phyloP scores from a whole-genome alignment of 2,113 vertebrate genomes.

The Typhlomys cinereus region DNA sequence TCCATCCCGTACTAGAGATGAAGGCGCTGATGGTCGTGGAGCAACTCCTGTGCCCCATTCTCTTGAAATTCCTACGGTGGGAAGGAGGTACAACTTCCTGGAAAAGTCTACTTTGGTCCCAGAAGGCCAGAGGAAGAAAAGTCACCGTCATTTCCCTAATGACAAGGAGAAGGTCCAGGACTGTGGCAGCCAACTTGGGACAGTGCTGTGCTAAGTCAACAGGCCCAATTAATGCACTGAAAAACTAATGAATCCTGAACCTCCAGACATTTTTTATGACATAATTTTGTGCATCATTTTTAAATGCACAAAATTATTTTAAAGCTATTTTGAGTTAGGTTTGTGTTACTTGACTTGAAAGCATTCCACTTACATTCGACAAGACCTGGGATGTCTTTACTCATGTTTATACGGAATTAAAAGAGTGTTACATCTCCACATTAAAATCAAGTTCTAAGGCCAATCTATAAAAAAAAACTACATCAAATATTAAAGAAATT shows the following conservation, averaged over 20 bases:
- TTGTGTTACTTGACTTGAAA: slow-evolving; percentile 10
- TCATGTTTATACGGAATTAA: background rate
- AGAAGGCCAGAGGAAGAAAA: background rate
- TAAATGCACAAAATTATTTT: background rate
- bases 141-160: background rate
- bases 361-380: too few relatives aligned
- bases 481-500: background rate
- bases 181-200: background rate
- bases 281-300: background rate
- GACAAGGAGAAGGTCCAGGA: background rate
- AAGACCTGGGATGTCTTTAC: background rate
- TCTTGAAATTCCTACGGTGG: background rate
- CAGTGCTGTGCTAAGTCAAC: background rate
- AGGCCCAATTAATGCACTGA: too few relatives aligned
- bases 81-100: background rate
- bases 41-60: background rate
- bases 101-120: background rate
- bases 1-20: background rate
- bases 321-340: background rate
- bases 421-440: background rate
- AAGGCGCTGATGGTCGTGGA: background rate
- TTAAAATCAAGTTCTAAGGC: background rate
- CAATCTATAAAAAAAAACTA: background rate
- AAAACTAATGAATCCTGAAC: background rate
- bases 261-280: background rate